Percentiles rank a stretch among this genome's conserved stretches.
These are phyloP conservation scores for Hirundo rustica DNA, from an alignment of 2,797 vertebrate species.

Conservation along the genomic window DNA sequence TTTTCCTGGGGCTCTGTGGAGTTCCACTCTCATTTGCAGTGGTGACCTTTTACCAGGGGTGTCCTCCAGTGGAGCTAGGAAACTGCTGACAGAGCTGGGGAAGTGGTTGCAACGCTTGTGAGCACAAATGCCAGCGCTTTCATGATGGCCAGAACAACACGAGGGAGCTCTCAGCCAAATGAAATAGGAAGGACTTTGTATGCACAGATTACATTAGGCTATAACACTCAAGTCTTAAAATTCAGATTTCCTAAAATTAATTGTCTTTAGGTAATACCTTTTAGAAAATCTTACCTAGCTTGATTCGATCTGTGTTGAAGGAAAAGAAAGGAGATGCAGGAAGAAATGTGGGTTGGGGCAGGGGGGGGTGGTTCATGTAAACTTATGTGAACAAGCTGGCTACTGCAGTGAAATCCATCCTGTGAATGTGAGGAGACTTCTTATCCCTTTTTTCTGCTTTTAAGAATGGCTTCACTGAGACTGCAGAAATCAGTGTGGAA, in stretches of 20 bases:
- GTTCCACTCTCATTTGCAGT: background rate
- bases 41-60: background rate
- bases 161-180: background rate
- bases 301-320: background rate
- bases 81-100: background rate
- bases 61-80: background rate
- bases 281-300: background rate
- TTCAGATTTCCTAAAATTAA: background rate
- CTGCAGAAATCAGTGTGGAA: background rate
- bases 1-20: background rate
- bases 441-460: background rate
- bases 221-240: background rate
- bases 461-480: background rate
- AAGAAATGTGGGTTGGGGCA: background rate
- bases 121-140: background rate
- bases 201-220: background rate
- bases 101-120: background rate
- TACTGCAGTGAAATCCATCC: background rate
- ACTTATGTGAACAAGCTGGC: background rate
- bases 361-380: accelerated
- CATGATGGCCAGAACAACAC: accelerated
- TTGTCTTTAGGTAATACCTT: background rate
- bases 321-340: background rate
- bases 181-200: background rate
- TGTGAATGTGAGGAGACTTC: background rate